These are phyloP conservation scores for Spicauda simplicius DNA, from an alignment of 2,888 invertebrate species.

Conservation along the genomic window DNA sequence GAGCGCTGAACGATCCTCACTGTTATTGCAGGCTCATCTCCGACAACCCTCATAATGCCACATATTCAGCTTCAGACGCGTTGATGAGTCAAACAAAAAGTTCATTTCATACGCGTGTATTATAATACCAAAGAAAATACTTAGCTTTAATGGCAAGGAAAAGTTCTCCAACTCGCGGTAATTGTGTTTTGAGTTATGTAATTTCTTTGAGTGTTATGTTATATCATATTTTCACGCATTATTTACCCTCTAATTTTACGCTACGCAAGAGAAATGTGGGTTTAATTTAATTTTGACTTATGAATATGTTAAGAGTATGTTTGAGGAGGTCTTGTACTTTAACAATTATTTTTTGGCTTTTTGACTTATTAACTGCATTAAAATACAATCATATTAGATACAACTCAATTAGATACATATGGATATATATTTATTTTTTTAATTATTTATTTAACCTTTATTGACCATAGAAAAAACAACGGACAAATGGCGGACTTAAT, in stretches of 20 bases:
- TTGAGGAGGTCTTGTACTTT: no score
- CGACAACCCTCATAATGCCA: slow-evolving; percentile 11
- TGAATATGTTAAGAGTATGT: neutral
- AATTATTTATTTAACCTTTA: no score
- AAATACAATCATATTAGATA: no score
- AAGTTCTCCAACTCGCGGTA: neutral
- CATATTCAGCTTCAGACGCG: slow-evolving; percentile 16
- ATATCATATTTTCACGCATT: neutral
- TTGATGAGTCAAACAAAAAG: slow-evolving; percentile 13
- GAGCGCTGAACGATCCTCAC: slow-evolving; percentile 23
- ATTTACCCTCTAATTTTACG: neutral
- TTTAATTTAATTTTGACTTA: neutral
- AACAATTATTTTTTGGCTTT: no score
- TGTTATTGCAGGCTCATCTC: slow-evolving; percentile 20
- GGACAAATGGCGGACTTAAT: no score
- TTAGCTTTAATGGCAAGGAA: neutral
- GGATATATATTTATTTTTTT: no score
- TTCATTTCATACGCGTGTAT: neutral
- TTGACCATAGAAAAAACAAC: no score
- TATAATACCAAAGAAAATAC: neutral
- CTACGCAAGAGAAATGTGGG: neutral
- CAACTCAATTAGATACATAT: no score
- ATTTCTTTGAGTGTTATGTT: neutral
- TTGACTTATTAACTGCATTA: no score
- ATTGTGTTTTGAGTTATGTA: neutral